Conservation (phyloP, 2,888 invertebrate genomes). For the Caenorhabditis zanzibari region DNA sequence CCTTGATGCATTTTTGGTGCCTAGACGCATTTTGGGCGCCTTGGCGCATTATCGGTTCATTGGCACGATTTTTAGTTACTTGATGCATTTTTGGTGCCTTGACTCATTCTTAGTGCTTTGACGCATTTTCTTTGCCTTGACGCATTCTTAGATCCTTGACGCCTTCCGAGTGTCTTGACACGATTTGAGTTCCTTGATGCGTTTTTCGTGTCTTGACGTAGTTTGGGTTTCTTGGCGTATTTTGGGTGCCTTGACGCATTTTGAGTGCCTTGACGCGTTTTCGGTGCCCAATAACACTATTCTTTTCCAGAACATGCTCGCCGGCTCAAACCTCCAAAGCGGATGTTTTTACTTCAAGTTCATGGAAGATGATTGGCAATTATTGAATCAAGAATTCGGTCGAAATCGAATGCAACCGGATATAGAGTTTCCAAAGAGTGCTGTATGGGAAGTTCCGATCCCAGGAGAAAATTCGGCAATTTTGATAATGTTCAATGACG, state of each 20-base stretch:
- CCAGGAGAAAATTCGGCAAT: too few species aligned
- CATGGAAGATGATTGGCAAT: too few species aligned
- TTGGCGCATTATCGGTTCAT: not conserved
- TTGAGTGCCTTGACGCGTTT: not conserved
- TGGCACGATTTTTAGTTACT: not conserved
- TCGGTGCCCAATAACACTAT: not conserved
- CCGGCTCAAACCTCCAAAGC: not conserved
- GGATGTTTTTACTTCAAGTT: not conserved
- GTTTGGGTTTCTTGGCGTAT: not conserved
- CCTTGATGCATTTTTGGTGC: not conserved
- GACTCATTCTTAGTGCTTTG: not conserved
- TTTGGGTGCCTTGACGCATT: not conserved
- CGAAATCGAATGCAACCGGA: too few species aligned
- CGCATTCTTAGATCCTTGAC: not conserved
- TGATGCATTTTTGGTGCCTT: not conserved
- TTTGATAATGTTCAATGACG: too few species aligned
- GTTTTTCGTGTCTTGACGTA: not conserved
- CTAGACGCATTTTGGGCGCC: too few species aligned
- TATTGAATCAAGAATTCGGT: too few species aligned
- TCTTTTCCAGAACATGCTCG: not conserved
- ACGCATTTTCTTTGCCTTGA: not conserved
- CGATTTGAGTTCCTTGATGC: not conserved
- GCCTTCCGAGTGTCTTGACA: constrained; percentile 15
- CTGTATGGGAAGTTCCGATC: too few species aligned
- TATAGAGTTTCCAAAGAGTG: too few species aligned